phyloP scores from a whole-genome alignment of 2,797 vertebrate species.

The Xenops minutus region DNA sequence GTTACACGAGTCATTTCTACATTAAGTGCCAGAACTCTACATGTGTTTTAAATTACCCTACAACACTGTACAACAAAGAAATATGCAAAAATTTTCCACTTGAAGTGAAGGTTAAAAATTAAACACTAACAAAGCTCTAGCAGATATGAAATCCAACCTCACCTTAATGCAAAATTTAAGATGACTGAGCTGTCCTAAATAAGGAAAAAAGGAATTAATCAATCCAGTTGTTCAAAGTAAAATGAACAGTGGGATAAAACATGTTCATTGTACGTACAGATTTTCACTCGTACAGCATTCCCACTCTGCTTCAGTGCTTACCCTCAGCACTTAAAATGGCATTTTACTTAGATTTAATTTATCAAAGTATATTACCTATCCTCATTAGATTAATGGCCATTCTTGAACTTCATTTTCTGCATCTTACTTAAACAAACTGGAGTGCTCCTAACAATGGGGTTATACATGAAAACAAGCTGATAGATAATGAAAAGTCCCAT shows the following conservation, averaged over 20 bases:
- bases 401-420: neutral
- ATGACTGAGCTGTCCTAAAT: neutral
- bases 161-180: neutral
- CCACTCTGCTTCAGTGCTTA: neutral
- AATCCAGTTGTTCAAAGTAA: neutral
- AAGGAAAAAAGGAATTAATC: neutral
- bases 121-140: constrained; percentile 29
- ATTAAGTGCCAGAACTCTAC: constrained; percentile 36
- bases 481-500: neutral
- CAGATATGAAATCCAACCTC: constrained; percentile 33
- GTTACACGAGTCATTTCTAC: constrained; percentile 17
- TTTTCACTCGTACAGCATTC: neutral
- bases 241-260: neutral
- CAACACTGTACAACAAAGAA: constrained; percentile 57
- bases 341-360: neutral
- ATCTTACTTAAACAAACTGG: neutral
- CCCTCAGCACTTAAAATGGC: neutral
- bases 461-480: neutral
- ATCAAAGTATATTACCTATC: neutral
- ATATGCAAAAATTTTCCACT: constrained; percentile 50
- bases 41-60: constrained; percentile 55
- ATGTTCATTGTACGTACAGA: neutral
- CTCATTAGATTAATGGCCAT: neutral
- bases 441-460: neutral
- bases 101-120: constrained; percentile 62